Conservation (phyloP, 2,113 vertebrate species). For the Burhinus bistriatus region DNA sequence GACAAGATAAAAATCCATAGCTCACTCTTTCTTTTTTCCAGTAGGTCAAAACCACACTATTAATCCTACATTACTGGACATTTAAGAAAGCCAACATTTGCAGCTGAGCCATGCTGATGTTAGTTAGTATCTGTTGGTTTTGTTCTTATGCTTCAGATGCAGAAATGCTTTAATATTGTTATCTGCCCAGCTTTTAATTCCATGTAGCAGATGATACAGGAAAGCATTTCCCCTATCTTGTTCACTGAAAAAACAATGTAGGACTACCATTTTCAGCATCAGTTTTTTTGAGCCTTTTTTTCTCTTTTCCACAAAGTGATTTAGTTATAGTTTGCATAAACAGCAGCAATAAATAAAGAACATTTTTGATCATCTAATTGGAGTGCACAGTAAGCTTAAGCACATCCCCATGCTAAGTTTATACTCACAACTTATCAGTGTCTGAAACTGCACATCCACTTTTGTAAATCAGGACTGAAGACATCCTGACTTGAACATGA, state of each 20-base stretch:
- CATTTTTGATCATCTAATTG: background rate
- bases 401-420: background rate
- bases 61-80: background rate
- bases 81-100: background rate
- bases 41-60: background rate
- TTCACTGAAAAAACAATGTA: background rate
- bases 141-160: background rate
- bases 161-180: background rate
- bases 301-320: background rate
- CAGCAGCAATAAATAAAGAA: background rate
- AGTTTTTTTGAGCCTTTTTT: background rate
- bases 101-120: background rate
- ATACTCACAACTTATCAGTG: background rate
- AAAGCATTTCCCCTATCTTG: background rate
- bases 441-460: background rate
- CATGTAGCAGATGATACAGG: background rate
- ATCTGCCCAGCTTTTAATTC: background rate
- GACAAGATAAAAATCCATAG: background rate
- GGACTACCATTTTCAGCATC: background rate
- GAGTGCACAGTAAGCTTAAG: background rate
- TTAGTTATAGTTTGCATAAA: background rate
- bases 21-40: background rate
- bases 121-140: background rate
- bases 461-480: background rate
- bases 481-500: background rate